Base-by-base conservation (phyloP, 2,113 vertebrate genomes). In the Sardina pilchardus region DNA sequence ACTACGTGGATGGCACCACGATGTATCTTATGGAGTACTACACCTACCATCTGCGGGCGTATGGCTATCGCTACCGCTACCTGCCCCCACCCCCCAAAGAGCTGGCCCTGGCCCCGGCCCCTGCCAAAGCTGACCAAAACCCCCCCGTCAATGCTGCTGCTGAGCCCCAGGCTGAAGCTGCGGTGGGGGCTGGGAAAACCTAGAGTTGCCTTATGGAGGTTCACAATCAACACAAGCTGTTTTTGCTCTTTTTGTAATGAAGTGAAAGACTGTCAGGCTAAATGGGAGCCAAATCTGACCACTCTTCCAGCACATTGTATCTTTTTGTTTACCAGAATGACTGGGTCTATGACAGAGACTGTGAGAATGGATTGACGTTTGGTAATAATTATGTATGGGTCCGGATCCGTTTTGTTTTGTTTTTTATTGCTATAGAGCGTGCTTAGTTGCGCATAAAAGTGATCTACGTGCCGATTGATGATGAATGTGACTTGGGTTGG, bases 21-120 rank as follows among this genome's bases (percentile, higher is more conserved):
- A 95, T 95, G 94, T 94, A 95, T 89, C 84, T 89, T 10, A 44
- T 94, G 91, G 94, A 95, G 89, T 96, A 96, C 85, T 94, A 95
- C 90, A 90, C 92, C 14, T 95, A 93, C 87, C 94, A 96, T 92
- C 92, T 95, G 81, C 89, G 90, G 86, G 93, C 95, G 90, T 95
- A 95, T 43, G 94, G 94, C 80, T 97, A 95, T 88, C 90, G 45
- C 36, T 89, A 93, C 88, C 94, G 95, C 2, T 96, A 95, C 90
- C 92, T 91, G 81, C 92, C 96, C 1, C 92, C 93, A 0, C 5
- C 82, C 47, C 93, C 93, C 0, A 83, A 63, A 0, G 1, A 85
- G 39, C 39, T 89, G 10, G 6, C 71, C 34, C 12, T 1, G 10
- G 86, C 78, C 45, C 7, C 26, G 26, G 71, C 78, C 45, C 7